Base-by-base conservation (phyloP, 2,113 vertebrate genomes). In the Dissostichus mawsoni region DNA sequence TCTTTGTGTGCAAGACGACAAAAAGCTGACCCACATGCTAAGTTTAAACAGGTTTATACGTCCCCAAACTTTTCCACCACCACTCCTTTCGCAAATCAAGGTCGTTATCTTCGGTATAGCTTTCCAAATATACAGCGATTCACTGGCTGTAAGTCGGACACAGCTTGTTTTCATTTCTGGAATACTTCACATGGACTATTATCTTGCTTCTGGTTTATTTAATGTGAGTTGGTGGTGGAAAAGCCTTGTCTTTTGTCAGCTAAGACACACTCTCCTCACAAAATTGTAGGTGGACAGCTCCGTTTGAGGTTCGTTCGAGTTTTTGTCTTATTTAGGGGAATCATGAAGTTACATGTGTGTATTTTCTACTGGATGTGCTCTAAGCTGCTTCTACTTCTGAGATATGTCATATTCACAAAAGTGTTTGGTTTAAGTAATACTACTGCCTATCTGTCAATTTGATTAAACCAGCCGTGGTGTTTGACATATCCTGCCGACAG, bases 21-120 rank as follows among this genome's bases (percentile, higher is more conserved):
- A 86, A 87, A 90, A 85, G 90, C 88, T 92, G 92, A 90, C 88
- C 93, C 84, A 92, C 79, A 90, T 93, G 75, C 92, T 93, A 92
- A 92, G 9, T 48, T 70, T 75, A 80, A 81, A 78, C 79, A 84
- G 78, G 71, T 80, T 80, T 87, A 66, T 77, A 82, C 29, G 86
- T 85, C 78, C 82, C 83, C 53, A 71, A 90, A 78, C 64, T 58
- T 91, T 81, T 41, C 55, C 80, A 70, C 52, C 63, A 25, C 45
- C 61, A 18, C 53, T 55, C 11, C 41, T 51, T n/a, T 47, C 36
- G 20, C 56, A 53, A 23, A 75, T 68, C 77, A 87, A 91, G 90
- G 84, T 87, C 81, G 80, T 80, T 77, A 51, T 68, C 47, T 57
- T 12, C 67, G 76, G 36, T 83, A 50, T 4, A 29, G 45, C 70